Evolutionary conservation across 2,888 invertebrate genomes (phyloP), one percentile per base, ranked within the genome.

Genomic region (Tenthredo mesomela): DNA sequence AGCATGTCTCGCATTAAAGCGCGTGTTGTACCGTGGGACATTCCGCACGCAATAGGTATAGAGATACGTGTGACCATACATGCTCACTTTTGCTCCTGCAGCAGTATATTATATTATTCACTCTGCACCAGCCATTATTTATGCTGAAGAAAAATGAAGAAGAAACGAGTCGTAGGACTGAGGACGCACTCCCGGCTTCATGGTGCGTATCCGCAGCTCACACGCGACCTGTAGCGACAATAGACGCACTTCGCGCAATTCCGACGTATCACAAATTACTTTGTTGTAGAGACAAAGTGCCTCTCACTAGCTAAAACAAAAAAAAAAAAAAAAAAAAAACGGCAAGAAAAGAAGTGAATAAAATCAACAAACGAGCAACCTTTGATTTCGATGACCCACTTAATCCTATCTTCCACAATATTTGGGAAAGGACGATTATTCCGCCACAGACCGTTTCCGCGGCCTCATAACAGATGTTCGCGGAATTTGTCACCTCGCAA

Each of bases 21-120:
- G 80, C 80, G 58, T 80, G 80, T 61, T 80, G 78, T 50, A 58
- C 58, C 78, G 78, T 58, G 58, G 78, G 78, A 78, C 54, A 78
- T 78, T 78, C 78, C 61, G 37, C 58, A 58, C 40, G 73, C 43
- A 73, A 40, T 73, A 43, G 21, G 40, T 43, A 43, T 2, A 12
- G 1, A 37, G 33, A 70, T 70, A 70, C 7, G 75, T 75, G 75
- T 67, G 21, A 21, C 15, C 33, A 83, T 83, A 83, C 54, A 43
- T 9, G 18, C 77, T 18, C 29, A n/a, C 50, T 29, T 77, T 77
- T 29, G 54, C 77, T 70, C 50, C 15, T 54, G 71, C 67, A 29
- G 37, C 25, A 37, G 40, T 54, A 67, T 70, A 47, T 84, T 84
- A 71, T 84, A 84, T 84, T 71, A 84, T 84, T 84, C 84, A 84